phyloP scores from a whole-genome alignment of 2,797 vertebrate genomes.

The Tenualosa ilisha region DNA sequence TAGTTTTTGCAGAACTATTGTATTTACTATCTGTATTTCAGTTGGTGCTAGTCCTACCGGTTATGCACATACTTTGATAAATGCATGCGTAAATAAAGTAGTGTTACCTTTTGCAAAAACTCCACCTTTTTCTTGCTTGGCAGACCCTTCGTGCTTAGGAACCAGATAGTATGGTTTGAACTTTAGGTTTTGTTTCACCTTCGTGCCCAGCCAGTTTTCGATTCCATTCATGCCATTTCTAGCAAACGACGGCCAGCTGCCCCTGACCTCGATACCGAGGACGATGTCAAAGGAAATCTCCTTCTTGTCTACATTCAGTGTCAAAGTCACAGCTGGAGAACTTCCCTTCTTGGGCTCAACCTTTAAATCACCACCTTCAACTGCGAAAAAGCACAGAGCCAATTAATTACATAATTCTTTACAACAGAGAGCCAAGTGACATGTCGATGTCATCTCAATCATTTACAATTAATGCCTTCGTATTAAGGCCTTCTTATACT shows the following conservation, averaged over 20 bases:
- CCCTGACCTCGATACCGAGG: conserved; percentile 70
- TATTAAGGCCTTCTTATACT: too few species aligned
- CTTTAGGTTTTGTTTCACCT: conserved; percentile 61
- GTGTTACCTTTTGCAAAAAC: conserved; percentile 60
- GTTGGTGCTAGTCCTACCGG: too few species aligned
- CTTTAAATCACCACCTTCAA: conserved; percentile 13
- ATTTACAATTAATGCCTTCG: too few species aligned
- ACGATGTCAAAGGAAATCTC: conserved; percentile 84
- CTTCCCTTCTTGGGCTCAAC: conserved; percentile 68
- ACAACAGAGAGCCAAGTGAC: not conserved
- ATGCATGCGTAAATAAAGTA: not conserved
- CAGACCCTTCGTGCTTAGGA: conserved; percentile 80
- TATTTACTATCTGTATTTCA: too few species aligned
- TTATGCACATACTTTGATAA: too few species aligned
- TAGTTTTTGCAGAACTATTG: too few species aligned
- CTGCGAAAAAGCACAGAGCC: conserved; percentile 38
- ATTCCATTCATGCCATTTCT: conserved; percentile 68
- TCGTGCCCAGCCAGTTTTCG: conserved; percentile 77
- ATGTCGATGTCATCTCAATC: too few species aligned
- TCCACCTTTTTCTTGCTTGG: conserved; percentile 51
- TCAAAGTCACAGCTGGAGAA: conserved; percentile 84
- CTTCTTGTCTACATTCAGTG: conserved; percentile 51
- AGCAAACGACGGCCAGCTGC: conserved; percentile 75
- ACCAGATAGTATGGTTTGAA: conserved; percentile 70
- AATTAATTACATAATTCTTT: not conserved